A percentile compares a stretch with the other conserved stretches of the same genome.
Conservation (phyloP, 1,140 invertebrate species). For the Pogonomyrmex barbatus region DNA sequence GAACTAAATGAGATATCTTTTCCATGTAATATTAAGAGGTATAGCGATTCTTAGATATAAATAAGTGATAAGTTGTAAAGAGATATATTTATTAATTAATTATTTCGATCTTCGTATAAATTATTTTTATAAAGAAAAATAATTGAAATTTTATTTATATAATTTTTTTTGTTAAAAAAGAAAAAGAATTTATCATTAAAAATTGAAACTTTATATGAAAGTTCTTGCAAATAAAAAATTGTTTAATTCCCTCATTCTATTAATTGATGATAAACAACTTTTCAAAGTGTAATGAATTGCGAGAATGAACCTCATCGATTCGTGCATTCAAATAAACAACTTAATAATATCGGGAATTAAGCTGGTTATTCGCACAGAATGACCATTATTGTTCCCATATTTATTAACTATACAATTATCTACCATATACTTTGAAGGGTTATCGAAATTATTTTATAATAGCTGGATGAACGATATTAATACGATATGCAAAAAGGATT, state of each 20-base stretch:
- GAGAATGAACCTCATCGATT: constrained; percentile 2
- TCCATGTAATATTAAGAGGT: not conserved
- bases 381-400: constrained; percentile 3
- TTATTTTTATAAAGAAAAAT: not conserved
- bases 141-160: not conserved
- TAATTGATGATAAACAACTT: constrained; percentile 31
- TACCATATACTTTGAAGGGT: not conserved
- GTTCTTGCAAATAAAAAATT: not conserved
- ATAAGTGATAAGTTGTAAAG: not conserved
- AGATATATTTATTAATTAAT: not conserved
- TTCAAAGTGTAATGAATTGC: not conserved
- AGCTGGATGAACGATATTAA: not conserved
- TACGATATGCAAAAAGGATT: not conserved
- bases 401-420: not conserved
- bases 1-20: constrained; percentile 32
- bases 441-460: constrained; percentile 9
- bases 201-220: not conserved
- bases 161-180: not conserved
- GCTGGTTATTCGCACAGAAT: constrained; percentile 14
- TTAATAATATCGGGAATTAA: constrained; percentile 20
- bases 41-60: not conserved
- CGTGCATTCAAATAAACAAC: constrained; percentile 26
- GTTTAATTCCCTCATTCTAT: not conserved
- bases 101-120: not conserved
- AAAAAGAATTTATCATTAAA: not conserved